These are phyloP conservation scores for Helicoverpa assulta DNA, from an alignment of 2,888 invertebrate genomes.

Conservation along the genomic window DNA sequence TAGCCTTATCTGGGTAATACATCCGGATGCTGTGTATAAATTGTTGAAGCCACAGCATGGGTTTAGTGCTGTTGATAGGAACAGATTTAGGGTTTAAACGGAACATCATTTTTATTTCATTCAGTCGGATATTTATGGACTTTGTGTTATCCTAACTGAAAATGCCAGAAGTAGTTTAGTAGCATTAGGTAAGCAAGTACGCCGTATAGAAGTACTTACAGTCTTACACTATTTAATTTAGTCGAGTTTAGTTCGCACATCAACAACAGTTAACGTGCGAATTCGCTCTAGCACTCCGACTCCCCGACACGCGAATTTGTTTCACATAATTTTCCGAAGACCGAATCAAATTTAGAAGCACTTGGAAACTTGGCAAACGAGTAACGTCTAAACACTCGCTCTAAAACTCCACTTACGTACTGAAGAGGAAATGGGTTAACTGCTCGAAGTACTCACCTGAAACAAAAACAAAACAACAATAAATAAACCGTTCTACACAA, in stretches of 20 bases:
- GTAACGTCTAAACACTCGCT: slow-evolving; percentile 32
- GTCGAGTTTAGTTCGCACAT: background rate
- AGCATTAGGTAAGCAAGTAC: background rate
- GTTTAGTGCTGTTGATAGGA: too few relatives aligned
- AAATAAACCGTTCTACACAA: slow-evolving; percentile 56
- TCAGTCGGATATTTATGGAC: too few relatives aligned
- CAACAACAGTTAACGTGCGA: background rate
- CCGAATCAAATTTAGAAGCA: slow-evolving; percentile 17
- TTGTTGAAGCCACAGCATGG: background rate
- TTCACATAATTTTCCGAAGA: slow-evolving; percentile 13
- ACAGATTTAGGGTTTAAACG: too few relatives aligned
- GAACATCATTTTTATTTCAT: too few relatives aligned
- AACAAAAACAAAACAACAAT: slow-evolving; percentile 75
- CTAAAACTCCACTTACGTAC: slow-evolving; percentile 46
- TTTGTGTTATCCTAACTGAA: too few relatives aligned
- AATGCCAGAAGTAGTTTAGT: too few relatives aligned
- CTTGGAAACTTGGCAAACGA: slow-evolving; percentile 38
- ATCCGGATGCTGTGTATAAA: slow-evolving; percentile 41
- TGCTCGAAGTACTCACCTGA: slow-evolving; percentile 79
- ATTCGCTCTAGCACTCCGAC: background rate
- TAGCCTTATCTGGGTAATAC: slow-evolving; percentile 32
- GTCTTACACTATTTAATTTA: background rate
- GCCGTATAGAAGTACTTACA: background rate
- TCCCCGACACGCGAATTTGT: slow-evolving; percentile 10
- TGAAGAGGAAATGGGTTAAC: slow-evolving; percentile 40